phyloP scores from a whole-genome alignment of 1,140 invertebrate genomes.

The Drosophila sucinea region DNA sequence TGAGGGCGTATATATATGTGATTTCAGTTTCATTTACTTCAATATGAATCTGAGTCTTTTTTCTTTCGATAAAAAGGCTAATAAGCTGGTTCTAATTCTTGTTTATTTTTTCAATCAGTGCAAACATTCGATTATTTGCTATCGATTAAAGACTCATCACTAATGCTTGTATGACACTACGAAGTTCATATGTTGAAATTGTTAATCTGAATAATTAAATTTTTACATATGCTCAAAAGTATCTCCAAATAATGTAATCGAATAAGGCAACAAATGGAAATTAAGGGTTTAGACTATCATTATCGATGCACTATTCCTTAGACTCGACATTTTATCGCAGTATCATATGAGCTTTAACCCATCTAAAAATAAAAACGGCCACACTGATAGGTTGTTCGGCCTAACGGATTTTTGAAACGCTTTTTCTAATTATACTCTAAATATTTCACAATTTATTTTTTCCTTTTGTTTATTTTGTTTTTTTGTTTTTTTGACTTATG shows the following conservation, averaged over 20 bases:
- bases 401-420: conserved; percentile 10
- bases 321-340: background rate
- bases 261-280: too few species aligned
- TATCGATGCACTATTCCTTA: too few species aligned
- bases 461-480: conserved; percentile 32
- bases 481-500: conserved; percentile 68
- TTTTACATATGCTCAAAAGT: too few species aligned
- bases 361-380: background rate
- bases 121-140: background rate
- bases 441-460: conserved; percentile 73
- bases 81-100: conserved; percentile 4
- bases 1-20: background rate
- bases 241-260: too few species aligned
- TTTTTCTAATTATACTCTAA: conserved; percentile 62
- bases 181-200: too few species aligned
- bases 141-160: background rate
- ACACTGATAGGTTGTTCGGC: background rate
- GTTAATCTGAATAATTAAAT: too few species aligned
- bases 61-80: background rate
- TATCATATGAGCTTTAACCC: background rate
- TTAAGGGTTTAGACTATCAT: too few species aligned
- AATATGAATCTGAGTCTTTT: background rate
- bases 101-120: background rate
- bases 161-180: background rate
- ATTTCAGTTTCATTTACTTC: conserved; percentile 1